Percentiles rank a stretch among this genome's conserved stretches.
Conservation (phyloP, 2,113 vertebrate genomes). For the Dasyornis broadbenti region DNA sequence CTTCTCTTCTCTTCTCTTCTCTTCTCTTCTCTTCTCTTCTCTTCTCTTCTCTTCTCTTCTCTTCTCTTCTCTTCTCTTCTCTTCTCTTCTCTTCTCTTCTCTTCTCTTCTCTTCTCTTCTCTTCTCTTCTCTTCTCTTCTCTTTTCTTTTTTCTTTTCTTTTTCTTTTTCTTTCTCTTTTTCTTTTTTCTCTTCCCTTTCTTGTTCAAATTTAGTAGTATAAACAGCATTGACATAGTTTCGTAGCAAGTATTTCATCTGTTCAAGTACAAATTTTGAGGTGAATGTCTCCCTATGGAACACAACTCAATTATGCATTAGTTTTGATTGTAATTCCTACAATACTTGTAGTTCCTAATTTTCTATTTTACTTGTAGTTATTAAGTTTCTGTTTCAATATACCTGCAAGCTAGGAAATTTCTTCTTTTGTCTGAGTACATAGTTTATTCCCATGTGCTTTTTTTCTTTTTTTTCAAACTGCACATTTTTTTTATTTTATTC, state of each 20-base stretch:
- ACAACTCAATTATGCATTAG: constrained; percentile 27
- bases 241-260: not conserved
- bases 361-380: constrained; percentile 18
- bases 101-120: accelerated
- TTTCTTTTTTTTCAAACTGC: not conserved
- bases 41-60: no score
- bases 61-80: accelerated
- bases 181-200: no score
- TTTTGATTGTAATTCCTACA: constrained; percentile 12
- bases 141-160: accelerated
- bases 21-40: accelerated
- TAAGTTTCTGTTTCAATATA: constrained; percentile 34
- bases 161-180: accelerated
- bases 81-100: no score
- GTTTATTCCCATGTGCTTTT: not conserved
- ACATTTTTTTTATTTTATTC: not conserved
- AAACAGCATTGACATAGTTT: not conserved
- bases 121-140: accelerated
- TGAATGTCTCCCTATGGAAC: not conserved
- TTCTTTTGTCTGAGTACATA: not conserved
- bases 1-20: no score
- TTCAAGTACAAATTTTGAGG: constrained; percentile 4
- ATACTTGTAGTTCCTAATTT: not conserved
- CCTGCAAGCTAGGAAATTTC: constrained; percentile 5
- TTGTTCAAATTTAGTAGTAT: not conserved